These are phyloP conservation scores for Pogonocherus hispidulus DNA, from an alignment of 2,888 invertebrate genomes.

Conservation along the genomic window DNA sequence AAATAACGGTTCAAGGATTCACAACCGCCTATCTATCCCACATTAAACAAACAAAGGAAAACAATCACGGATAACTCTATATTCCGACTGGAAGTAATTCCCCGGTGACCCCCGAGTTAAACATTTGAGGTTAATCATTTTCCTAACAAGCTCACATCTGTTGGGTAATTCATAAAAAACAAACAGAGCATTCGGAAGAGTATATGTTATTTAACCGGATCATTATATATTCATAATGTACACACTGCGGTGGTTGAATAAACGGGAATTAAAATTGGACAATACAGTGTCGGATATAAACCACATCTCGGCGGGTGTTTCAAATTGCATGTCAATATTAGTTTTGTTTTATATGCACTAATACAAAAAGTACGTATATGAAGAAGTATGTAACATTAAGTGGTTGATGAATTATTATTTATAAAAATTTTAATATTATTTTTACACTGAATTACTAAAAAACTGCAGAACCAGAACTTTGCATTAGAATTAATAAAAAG, in stretches of 20 bases:
- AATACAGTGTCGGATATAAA: neutral
- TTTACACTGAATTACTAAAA: too few species aligned
- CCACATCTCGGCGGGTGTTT: too few species aligned
- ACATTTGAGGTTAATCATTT: conserved; percentile 20
- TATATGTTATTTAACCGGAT: conserved; percentile 29
- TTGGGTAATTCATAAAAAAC: conserved; percentile 31
- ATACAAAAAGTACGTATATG: too few species aligned
- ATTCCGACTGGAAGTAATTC: neutral
- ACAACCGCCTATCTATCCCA: too few species aligned
- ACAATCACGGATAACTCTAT: neutral
- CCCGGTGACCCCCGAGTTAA: neutral
- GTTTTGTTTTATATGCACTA: too few species aligned
- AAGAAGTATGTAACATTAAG: too few species aligned
- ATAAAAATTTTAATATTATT: too few species aligned
- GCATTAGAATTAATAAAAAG: too few species aligned
- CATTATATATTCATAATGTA: conserved; percentile 32
- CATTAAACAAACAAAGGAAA: neutral
- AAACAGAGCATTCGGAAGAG: conserved; percentile 29
- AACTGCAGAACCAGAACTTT: too few species aligned
- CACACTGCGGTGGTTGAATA: conserved; percentile 12
- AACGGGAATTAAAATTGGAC: conserved; percentile 25
- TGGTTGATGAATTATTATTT: too few species aligned
- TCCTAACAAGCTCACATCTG: conserved; percentile 25
- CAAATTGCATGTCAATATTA: conserved; percentile 5
- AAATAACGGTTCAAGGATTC: too few species aligned